phyloP scores from a whole-genome alignment of 2,888 invertebrate genomes.

The Cryptus armator region DNA sequence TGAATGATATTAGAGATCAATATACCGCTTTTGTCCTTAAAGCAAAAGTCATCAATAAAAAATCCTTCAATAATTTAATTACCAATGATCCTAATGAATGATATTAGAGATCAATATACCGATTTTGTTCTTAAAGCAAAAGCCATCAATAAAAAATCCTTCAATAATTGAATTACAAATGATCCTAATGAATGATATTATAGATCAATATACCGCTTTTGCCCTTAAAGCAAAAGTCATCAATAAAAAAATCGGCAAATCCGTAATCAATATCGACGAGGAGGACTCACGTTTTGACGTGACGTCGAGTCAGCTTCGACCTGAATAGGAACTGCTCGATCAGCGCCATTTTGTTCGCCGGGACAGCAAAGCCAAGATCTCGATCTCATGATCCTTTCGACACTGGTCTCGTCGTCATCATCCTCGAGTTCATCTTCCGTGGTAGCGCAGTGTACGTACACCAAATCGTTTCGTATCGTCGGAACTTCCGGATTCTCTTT shows the following conservation, averaged over 20 bases:
- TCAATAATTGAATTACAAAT: too few species aligned
- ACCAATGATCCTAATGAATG: too few species aligned
- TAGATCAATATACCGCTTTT: neutral
- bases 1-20: too few species aligned
- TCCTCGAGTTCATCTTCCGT: conserved; percentile 74
- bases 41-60: too few species aligned
- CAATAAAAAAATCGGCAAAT: neutral
- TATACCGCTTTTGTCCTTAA: too few species aligned
- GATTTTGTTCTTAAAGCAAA: too few species aligned
- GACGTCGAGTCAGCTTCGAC: conserved; percentile 66
- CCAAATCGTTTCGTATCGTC: conserved; percentile 73
- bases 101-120: too few species aligned
- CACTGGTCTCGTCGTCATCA: conserved; percentile 71
- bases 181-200: too few species aligned
- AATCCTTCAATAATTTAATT: too few species aligned
- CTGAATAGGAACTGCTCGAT: conserved; percentile 76
- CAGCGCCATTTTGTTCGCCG: conserved; percentile 75
- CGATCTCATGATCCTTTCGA: conserved; percentile 76
- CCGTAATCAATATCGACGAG: conserved; percentile 8
- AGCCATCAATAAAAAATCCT: too few species aligned
- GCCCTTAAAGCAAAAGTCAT: neutral
- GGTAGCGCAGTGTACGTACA: conserved; percentile 77
- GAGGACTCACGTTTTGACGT: conserved; percentile 63
- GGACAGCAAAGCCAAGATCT: conserved; percentile 86
- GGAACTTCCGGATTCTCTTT: conserved; percentile 74